A percentile compares a stretch with the other conserved stretches of the same genome.
These are phyloP conservation scores for Drosophila biarmipes DNA, from an alignment of 1,140 invertebrate genomes.

Conservation along the genomic window DNA sequence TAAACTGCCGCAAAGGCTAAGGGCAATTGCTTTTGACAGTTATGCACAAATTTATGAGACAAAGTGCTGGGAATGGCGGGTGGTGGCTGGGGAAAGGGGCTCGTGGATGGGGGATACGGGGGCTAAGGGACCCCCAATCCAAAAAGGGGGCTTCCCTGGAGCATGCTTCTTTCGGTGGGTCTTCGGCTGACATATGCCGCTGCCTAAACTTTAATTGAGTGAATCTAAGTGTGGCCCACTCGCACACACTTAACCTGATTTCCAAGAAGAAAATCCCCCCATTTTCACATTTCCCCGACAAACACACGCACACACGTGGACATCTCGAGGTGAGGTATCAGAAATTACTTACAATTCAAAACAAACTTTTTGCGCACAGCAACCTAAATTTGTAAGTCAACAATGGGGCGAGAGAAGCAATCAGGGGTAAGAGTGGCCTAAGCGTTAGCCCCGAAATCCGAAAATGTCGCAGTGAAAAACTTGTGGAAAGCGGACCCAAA, in stretches of 20 bases:
- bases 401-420: conserved; percentile 56
- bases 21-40: conserved; percentile 82
- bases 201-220: conserved; percentile 71
- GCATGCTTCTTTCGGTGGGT: conserved; percentile 29
- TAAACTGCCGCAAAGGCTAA: conserved; percentile 81
- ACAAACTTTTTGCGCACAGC: conserved; percentile 76
- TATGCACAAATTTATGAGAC: conserved; percentile 82
- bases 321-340: conserved; percentile 71
- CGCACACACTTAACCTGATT: conserved; percentile 24
- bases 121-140: neutral
- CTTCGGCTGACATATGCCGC: conserved; percentile 41
- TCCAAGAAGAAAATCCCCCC: neutral
- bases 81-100: neutral
- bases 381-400: conserved; percentile 82
- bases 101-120: neutral
- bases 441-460: conserved; percentile 72
- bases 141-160: neutral
- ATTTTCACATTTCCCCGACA: neutral
- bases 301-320: conserved; percentile 22
- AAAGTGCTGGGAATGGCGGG: conserved; percentile 62
- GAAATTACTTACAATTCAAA: conserved; percentile 83
- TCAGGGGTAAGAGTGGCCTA: conserved; percentile 31
- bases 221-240: conserved; percentile 38
- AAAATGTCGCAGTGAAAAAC: conserved; percentile 72
- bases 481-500: conserved; percentile 16